Base-by-base conservation (phyloP, 35 echinoderm and acorn worm species). In the Ptychodera flava region DNA sequence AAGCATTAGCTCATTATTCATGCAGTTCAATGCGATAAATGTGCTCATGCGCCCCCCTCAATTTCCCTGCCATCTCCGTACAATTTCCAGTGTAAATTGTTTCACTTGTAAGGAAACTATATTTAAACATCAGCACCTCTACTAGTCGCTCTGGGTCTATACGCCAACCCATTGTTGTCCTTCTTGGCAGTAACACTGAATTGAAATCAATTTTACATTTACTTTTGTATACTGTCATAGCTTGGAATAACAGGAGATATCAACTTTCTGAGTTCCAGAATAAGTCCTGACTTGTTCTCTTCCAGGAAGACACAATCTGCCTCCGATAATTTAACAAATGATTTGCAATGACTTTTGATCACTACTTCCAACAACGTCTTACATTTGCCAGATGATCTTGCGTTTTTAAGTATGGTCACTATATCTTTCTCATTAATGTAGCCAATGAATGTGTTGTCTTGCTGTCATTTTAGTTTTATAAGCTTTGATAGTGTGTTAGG, bases 201-300 rank as follows among this genome's bases (percentile, higher is more conserved):
- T 90, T 33, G 36, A 90, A 84, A 33, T 90, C 88, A 78, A 81
- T 90, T 81, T 82, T 83, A 34, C 83, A 89, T 32, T 89, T 79
- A 15, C 29, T 89, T 82, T 89, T 89, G 75, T 82, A 15, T 82
- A 28, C 16, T 82, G 29, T 16, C 32, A 36, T 28, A 1, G 15
- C 81, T 77, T 0, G 82, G 34, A 1, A 90, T 0, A 14, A 37
- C 22, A 1, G 31, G 37, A 16, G 82, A 82, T 12, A 90, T 16
- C 36, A 33, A 84, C 16, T 29, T 36, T 35, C 82, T 33, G 0
- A 90, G 82, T n/a, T 90, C 0, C 30, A 33, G 31, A 16, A 38
- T 75, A 15, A 79, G 77, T 32, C 88, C 88, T 84, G 81, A 78
- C 31, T 37, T 84, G 28, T 90, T 90, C 22, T 90, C 88, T 28